These are phyloP conservation scores for Seriola quinqueradiata DNA, from an alignment of 2,113 vertebrate species.

Conservation along the genomic window DNA sequence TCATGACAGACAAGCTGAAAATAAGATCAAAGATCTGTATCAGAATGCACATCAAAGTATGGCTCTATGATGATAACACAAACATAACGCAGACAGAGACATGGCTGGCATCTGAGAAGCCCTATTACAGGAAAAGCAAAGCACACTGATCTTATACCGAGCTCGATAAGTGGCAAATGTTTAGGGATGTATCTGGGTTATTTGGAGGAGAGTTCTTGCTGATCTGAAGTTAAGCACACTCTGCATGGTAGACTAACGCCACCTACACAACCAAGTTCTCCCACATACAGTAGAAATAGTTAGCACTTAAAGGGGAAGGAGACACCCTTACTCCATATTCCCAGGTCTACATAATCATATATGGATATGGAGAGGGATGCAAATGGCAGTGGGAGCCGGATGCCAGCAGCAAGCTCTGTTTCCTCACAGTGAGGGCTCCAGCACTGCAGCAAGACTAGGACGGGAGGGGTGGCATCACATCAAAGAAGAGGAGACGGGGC, in stretches of 20 bases:
- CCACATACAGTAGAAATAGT: neutral
- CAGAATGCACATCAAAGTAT: neutral
- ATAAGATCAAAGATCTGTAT: slow-evolving; percentile 1
- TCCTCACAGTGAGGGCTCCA: neutral
- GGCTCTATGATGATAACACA: neutral
- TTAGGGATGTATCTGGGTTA: neutral
- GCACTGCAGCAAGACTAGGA: neutral
- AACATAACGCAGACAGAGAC: neutral
- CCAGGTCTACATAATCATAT: neutral
- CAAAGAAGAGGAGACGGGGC: neutral
- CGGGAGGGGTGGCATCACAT: slow-evolving; percentile 8
- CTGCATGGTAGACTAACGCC: neutral
- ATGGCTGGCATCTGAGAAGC: neutral
- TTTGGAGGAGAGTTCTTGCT: neutral
- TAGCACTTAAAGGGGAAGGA: neutral
- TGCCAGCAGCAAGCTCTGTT: neutral
- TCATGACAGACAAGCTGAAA: neutral
- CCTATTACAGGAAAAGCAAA: neutral
- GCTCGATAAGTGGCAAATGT: neutral
- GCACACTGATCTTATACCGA: neutral
- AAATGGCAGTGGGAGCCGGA: neutral
- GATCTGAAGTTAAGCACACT: neutral
- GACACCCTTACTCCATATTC: neutral
- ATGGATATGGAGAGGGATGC: neutral
- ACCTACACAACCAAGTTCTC: neutral